Evolutionary conservation across 2,888 invertebrate genomes (phyloP).

Genomic region (Tetragonisca angustula): DNA sequence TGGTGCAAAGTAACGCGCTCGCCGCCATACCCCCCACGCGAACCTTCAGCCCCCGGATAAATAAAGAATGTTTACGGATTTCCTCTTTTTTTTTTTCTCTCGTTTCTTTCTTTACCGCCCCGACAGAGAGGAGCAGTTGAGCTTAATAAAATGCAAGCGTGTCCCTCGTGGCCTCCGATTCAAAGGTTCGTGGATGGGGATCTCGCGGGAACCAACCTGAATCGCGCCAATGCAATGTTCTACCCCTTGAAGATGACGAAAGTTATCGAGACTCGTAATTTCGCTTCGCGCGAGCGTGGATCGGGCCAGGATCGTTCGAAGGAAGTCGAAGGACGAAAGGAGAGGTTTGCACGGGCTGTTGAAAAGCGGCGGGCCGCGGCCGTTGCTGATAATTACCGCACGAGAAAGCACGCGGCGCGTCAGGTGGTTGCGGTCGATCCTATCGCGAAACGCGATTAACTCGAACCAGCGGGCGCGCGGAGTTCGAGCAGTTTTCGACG

Average conservation of each 20-base stretch:
- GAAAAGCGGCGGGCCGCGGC: slow-evolving; percentile 34
- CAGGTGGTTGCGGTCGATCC: slow-evolving; percentile 57
- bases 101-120: not conserved
- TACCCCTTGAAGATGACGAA: slow-evolving; percentile 3
- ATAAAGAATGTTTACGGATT: slow-evolving; percentile 62
- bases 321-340: not conserved
- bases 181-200: slow-evolving; percentile 37
- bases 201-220: slow-evolving; percentile 16
- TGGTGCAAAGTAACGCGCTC: slow-evolving; percentile 63
- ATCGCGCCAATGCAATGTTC: slow-evolving; percentile 9
- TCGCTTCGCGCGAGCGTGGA: not conserved
- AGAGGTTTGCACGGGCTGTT: not conserved
- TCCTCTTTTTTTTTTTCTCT: not conserved
- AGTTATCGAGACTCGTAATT: not conserved
- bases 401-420: slow-evolving; percentile 45
- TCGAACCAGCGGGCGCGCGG: not conserved
- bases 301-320: not conserved
- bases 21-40: slow-evolving; percentile 43
- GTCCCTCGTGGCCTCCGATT: slow-evolving; percentile 40
- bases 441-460: slow-evolving; percentile 57
- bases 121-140: slow-evolving; percentile 14
- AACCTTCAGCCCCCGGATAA: slow-evolving; percentile 65
- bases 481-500: slow-evolving; percentile 8
- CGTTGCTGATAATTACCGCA: slow-evolving; percentile 46
- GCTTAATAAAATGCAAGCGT: slow-evolving; percentile 52